Base-by-base conservation (phyloP, 2,797 vertebrate species). In the Strix occidentalis region DNA sequence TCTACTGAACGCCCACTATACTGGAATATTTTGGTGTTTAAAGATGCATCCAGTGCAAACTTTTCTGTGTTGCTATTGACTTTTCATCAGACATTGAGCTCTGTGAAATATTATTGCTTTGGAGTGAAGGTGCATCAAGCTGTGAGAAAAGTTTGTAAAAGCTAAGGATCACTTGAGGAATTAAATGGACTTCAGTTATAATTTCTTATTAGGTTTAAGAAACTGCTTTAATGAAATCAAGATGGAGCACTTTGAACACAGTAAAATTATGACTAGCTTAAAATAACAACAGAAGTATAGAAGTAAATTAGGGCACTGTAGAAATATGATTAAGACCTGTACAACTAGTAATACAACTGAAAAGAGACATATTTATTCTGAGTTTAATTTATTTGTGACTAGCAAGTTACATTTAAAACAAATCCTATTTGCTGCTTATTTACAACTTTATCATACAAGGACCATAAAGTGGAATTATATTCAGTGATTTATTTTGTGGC, bases 211-310 rank as follows among this genome's bases (percentile, higher is more conserved):
- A 75, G 29, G 17, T 81, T 90, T 89, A 86, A 81, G 85, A 66
- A 93, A 83, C 54, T 89, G 58, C 17, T 90, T 92, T 90, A 91
- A 84, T 60, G 60, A 95, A 84, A 96, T 91, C 45, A 91, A 87
- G 80, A 84, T 45, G 26, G 53, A 81, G 20, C 24, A n/a, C 37
- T 83, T 66, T 35, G 46, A 54, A 75, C 63, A 26, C 43, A 64
- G 41, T 39, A 87, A 85, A 94, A 84, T 51, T 57, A 82, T 33
- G 8, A 70, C 10, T 66, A 79, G 43, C 60, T 84, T 91, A 87
- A 94, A 96, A 81, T 70, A 93, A 70, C 33, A 77, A 50, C 53
- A 64, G 37, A 87, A 90, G 88, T 82, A 80, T 63, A 51, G 33
- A 89, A 87, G 74, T 35, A 89, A 79, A 94, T 91, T 58, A 53